Base-by-base conservation (phyloP, 2,888 invertebrate species). In the Protodeltote pygarga region DNA sequence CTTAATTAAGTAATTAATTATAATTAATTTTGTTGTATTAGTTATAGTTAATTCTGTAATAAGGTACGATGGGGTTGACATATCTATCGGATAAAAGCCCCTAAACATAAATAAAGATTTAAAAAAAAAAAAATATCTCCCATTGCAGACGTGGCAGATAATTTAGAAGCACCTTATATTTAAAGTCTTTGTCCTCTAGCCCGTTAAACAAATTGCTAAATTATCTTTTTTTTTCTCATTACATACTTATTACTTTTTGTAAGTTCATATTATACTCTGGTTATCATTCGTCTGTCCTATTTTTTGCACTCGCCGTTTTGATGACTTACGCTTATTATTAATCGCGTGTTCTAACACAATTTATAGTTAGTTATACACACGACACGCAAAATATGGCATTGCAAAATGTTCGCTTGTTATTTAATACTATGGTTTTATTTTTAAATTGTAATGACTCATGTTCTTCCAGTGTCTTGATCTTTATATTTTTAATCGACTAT, bases 271-370 rank as follows among this genome's bases (percentile, higher is more conserved):
- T 28, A 24, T 11, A 29, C 21, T 44, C 29, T n/a, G 15, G 10
- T 15, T 47, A 47, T 47, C 27, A 50, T 58, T 35, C 21, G 19
- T 44, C 32, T 47, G 45, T 55, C 20, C 33, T 41, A 40, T 48
- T 63, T 65, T 63, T 65, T 65, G 25, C 40, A 40, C 20, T 55
- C 32, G 25, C 24, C 5, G 24, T 53, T n/a, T 62, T 47, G 21
- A 54, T 44, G 45, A 52, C 40, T 46, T 51, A 51, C 31, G 34
- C 29, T 49, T 52, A 55, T 67, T 64, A 60, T 41, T 52, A 52
- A 52, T 69, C 53, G 62, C 69, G 62, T 66, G 65, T 29, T 53
- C 40, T 47, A 39, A 47, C 34, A 41, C 49, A 53, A 50, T 61
- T 53, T 29, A 41, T 9, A n/a, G n/a, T n/a, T n/a, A n/a, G n/a